A percentile compares a stretch with the other conserved stretches of the same genome.
Evolutionary conservation across 2,113 vertebrate species (phyloP).

Genomic region (Aegithalos caudatus): DNA sequence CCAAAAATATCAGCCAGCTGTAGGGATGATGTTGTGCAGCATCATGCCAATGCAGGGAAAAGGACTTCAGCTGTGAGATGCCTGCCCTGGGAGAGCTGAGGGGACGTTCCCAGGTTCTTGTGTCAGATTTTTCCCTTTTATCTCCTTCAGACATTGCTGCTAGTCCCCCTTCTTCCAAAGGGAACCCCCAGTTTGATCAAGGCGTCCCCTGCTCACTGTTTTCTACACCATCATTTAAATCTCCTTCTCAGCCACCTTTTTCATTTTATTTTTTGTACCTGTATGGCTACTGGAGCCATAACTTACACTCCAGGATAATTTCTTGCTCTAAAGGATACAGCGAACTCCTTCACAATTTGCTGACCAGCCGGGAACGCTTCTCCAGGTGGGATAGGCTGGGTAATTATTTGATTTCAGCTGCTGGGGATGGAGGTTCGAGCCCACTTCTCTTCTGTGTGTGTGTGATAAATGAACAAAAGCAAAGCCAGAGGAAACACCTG

Average conservation of each 20-base stretch:
- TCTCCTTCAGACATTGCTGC: background rate
- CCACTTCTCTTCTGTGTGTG: background rate
- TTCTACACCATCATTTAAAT: background rate
- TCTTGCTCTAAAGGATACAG: background rate
- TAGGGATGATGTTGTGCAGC: background rate
- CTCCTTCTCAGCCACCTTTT: background rate
- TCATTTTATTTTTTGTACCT: background rate
- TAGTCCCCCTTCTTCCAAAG: background rate
- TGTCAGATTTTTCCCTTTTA: background rate
- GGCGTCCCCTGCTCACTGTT: background rate
- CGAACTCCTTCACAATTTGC: background rate
- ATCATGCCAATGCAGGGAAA: background rate
- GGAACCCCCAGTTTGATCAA: background rate
- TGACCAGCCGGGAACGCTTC: background rate
- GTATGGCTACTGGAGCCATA: background rate
- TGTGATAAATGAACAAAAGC: background rate
- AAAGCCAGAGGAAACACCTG: background rate
- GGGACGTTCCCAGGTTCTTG: background rate
- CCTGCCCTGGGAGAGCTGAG: background rate
- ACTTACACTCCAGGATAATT: conserved; percentile 6
- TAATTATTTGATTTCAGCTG: background rate
- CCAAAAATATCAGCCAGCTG: background rate
- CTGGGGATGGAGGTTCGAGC: background rate
- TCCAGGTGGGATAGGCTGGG: background rate
- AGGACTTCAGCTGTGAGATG: background rate